Base-by-base conservation (phyloP, 2,113 vertebrate species). In the Zonotrichia leucophrys region DNA sequence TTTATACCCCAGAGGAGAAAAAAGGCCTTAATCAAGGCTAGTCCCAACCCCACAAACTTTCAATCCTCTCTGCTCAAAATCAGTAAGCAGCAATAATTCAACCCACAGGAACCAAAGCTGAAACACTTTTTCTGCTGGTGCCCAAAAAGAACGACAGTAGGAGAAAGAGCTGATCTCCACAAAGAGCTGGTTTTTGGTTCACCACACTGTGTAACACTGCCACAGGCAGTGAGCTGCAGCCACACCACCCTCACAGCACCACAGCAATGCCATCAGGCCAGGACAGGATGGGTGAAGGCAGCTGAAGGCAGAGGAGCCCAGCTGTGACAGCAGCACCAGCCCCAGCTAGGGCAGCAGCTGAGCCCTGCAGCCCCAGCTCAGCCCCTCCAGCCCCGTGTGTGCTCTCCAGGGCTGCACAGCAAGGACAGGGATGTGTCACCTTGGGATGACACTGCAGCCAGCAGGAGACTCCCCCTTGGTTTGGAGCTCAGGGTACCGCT, bases 361-460 rank as follows among this genome's bases (percentile, higher is more conserved):
- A 6, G 23, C 4, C 37, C 37, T 37, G 37, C 37, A 37, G 37
- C 37, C 41, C 1, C 0, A 0, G 66, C 58, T 17, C 13, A 6
- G 25, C 10, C 42, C 10, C 28, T 15, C 52, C 47, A 56, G 50
- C 27, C 33, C 50, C 0, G 0, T 1, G 6, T 2, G 15, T 3
- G 6, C 33, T 69, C 28, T 47, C 55, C 7, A 33, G 14, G 7
- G 50, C 73, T 39, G 68, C 14, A 2, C 25, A 9, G 42, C 9
- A 44, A 33, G 20, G 19, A 8, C 44, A 46, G 0, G 0, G n/a
- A 9, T 1, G 41, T 41, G 41, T 41, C 41, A 1, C 5, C 15
- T 22, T 33, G 55, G 31, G 19, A 2, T 6, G 37, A 3, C 66
- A 25, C 5, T 6, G 58, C 50, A 21, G 31, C 0, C 75, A 49